A percentile compares a stretch with the other conserved stretches of the same genome.
Evolutionary conservation across 2,797 vertebrate species (phyloP).

Genomic region (Emys orbicularis): DNA sequence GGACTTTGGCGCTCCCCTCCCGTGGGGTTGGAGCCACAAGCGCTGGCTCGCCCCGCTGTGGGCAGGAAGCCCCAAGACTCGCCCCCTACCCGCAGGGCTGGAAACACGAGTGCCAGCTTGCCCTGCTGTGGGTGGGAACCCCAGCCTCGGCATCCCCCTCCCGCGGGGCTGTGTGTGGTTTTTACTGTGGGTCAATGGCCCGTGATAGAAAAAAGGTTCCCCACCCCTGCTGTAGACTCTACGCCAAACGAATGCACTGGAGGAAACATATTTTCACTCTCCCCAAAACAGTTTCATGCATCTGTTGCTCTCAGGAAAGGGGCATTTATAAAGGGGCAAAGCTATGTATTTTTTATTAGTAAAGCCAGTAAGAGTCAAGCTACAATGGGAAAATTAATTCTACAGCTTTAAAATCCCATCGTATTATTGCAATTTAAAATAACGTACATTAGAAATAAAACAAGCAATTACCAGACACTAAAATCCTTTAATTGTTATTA

Average conservation of each 20-base stretch:
- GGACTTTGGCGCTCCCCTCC: too few relatives aligned
- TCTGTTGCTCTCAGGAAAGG: constrained; percentile 19
- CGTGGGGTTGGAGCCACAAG: too few relatives aligned
- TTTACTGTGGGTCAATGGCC: too few relatives aligned
- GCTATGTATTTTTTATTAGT: background rate
- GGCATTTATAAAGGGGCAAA: background rate
- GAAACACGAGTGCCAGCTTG: too few relatives aligned
- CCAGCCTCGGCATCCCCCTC: too few relatives aligned
- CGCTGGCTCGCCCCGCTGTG: too few relatives aligned
- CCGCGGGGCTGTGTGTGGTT: too few relatives aligned
- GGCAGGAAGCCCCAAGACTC: too few relatives aligned
- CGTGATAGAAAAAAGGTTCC: too few relatives aligned
- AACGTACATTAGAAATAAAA: constrained; percentile 18
- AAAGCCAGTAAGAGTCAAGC: constrained; percentile 24
- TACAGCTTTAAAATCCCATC: background rate
- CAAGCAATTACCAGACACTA: constrained; percentile 58
- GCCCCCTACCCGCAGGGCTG: too few relatives aligned
- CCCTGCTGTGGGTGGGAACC: too few relatives aligned
- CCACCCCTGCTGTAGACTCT: background rate
- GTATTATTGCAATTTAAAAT: background rate
- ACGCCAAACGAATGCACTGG: background rate
- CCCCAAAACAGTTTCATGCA: background rate
- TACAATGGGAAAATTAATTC: constrained; percentile 10
- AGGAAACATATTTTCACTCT: constrained; percentile 13
- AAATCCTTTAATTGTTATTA: constrained; percentile 3